Percentiles rank a stretch among this genome's conserved stretches.
Evolutionary conservation across 92 coral and sea anemone genomes (phyloP).

Genomic region (Porites divaricata): DNA sequence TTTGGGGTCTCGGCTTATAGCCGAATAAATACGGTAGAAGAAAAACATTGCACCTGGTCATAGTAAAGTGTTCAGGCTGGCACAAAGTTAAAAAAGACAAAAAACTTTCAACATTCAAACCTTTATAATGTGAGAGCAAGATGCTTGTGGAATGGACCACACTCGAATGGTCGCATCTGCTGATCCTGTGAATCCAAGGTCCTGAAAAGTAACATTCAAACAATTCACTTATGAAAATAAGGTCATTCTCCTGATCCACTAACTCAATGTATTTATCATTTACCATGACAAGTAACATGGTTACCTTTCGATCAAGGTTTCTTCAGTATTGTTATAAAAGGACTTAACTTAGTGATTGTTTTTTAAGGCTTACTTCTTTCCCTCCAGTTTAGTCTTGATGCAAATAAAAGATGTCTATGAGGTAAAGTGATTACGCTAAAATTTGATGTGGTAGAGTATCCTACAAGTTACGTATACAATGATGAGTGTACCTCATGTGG

Average conservation of each 20-base stretch:
- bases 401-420: no score
- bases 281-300: no score
- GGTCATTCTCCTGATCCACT: background rate
- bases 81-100: background rate
- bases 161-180: constrained; percentile 96
- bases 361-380: no score
- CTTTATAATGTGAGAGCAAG: constrained; percentile 88
- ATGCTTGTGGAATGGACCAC: constrained; percentile 83
- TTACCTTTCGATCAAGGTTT: no score
- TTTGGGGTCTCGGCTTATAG: no score
- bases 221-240: background rate
- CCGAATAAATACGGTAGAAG: no score
- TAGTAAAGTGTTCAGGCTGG: background rate
- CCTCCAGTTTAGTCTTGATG: no score
- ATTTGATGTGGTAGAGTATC: background rate
- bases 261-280: no score
- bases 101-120: constrained; percentile 25
- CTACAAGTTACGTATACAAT: background rate
- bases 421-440: background rate
- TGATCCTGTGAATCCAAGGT: constrained; percentile 92
- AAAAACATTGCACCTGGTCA: background rate
- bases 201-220: constrained; percentile 48
- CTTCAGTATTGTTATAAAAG: no score
- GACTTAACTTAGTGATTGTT: no score
- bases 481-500: constrained; percentile 82